Evolutionary conservation across 2,888 invertebrate species (phyloP).

Genomic region (Melanostoma mellinum): DNA sequence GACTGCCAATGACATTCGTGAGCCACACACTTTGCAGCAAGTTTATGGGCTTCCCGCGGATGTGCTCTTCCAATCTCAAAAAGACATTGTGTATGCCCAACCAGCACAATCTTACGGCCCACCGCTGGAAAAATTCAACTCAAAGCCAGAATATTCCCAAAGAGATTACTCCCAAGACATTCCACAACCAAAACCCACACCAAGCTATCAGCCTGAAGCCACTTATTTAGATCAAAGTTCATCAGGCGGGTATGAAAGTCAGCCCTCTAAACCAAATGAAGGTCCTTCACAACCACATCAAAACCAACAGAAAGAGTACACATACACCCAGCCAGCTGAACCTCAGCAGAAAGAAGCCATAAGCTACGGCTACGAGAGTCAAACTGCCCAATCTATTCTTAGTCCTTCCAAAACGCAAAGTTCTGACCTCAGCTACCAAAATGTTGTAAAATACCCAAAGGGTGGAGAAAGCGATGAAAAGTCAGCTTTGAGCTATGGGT

Average conservation of each 20-base stretch:
- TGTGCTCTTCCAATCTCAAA: constrained; percentile 38
- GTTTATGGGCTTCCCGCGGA: constrained; percentile 42
- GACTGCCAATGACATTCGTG: constrained; percentile 69
- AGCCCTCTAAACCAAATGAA: background rate
- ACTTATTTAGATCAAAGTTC: constrained; percentile 10
- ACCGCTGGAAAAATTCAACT: constrained; percentile 8
- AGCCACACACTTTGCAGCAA: constrained; percentile 39
- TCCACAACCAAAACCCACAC: constrained; percentile 4
- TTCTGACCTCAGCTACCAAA: background rate
- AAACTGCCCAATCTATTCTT: background rate
- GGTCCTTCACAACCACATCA: background rate
- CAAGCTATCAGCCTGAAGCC: background rate
- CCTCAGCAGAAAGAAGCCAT: background rate
- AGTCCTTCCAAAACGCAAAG: background rate
- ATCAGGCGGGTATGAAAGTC: constrained; percentile 13
- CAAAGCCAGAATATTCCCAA: constrained; percentile 16
- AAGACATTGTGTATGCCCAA: constrained; percentile 53
- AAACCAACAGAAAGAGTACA: no score
- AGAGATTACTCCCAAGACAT: constrained; percentile 27
- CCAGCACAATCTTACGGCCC: constrained; percentile 34
- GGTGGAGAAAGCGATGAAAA: background rate
- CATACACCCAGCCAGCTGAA: no score
- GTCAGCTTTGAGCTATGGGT: background rate
- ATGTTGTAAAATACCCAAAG: background rate
- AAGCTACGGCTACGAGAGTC: constrained; percentile 18